phyloP scores from a whole-genome alignment of 2,888 invertebrate genomes.

The Hydrotaea diabolus region DNA sequence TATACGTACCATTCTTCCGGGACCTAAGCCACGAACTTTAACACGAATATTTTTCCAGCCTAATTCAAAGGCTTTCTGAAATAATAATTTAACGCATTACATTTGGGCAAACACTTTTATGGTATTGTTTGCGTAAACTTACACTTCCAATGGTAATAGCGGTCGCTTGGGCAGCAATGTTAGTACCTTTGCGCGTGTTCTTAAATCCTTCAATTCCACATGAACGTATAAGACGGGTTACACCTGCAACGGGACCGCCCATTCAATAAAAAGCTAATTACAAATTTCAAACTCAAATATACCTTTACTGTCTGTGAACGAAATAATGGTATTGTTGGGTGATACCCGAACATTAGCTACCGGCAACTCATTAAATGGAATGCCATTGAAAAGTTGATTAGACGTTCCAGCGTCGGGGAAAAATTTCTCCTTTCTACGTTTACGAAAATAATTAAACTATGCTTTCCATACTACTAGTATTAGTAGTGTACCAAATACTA shows the following conservation, averaged over 20 bases:
- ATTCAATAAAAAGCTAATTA: not conserved
- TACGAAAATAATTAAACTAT: not conserved
- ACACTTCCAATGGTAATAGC: conserved; percentile 90
- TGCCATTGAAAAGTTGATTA: conserved; percentile 87
- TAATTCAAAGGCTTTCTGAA: conserved; percentile 86
- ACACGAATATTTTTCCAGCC: conserved; percentile 90
- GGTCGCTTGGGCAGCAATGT: conserved; percentile 97
- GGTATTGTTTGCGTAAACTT: conserved; percentile 75
- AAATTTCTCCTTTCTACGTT: conserved; percentile 84
- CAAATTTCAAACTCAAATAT: conserved; percentile 57
- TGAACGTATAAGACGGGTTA: conserved; percentile 84
- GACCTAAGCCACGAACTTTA: conserved; percentile 90
- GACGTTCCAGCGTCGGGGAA: conserved; percentile 90
- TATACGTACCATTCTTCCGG: conserved; percentile 91
- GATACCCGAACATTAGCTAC: conserved; percentile 91
- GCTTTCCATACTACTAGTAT: not conserved
- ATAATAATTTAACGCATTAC: conserved; percentile 64
- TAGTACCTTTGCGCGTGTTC: conserved; percentile 96
- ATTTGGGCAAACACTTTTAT: not conserved
- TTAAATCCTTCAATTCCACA: conserved; percentile 97
- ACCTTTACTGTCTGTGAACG: conserved; percentile 87
- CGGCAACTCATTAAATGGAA: conserved; percentile 89
- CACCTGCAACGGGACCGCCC: conserved; percentile 81
- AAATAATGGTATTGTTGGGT: conserved; percentile 93
- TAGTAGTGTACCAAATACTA: too few species aligned